Evolutionary conservation across 1,140 invertebrate genomes (phyloP).

Genomic region (Solen grandis): DNA sequence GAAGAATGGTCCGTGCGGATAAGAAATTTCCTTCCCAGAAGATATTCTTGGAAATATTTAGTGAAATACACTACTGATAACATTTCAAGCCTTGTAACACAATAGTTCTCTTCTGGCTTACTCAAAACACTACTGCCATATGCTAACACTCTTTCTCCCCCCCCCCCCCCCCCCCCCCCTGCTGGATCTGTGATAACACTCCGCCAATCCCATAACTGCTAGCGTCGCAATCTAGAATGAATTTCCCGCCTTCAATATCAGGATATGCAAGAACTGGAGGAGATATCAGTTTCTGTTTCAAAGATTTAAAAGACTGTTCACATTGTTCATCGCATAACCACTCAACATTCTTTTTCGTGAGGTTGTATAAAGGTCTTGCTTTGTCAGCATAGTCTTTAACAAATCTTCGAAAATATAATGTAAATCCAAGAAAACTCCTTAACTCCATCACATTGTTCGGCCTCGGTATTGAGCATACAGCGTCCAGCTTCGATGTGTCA

Average conservation of each 20-base stretch:
- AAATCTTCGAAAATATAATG: slow-evolving; percentile 20
- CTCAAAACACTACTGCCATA: slow-evolving; percentile 39
- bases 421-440: slow-evolving; percentile 22
- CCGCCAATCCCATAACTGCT: slow-evolving; percentile 25
- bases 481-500: slow-evolving; percentile 1
- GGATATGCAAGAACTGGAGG: slow-evolving; percentile 17
- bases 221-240: slow-evolving; percentile 28
- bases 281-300: slow-evolving; percentile 14
- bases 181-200: slow-evolving; percentile 15
- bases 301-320: slow-evolving; percentile 5
- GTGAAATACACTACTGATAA: slow-evolving; percentile 24
- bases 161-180: too few species aligned
- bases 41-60: slow-evolving; percentile 34
- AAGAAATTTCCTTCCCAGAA: slow-evolving; percentile 21
- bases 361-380: slow-evolving; percentile 28
- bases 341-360: slow-evolving; percentile 11
- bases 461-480: neutral
- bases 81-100: slow-evolving; percentile 21
- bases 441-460: slow-evolving; percentile 7
- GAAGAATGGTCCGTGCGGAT: slow-evolving; percentile 8
- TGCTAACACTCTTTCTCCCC: slow-evolving; percentile 31
- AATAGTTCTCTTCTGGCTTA: slow-evolving; percentile 18
- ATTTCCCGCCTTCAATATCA: slow-evolving; percentile 10
- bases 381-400: neutral
- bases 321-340: slow-evolving; percentile 20